These are phyloP conservation scores for Leptopilina boulardi DNA, from an alignment of 1,140 invertebrate genomes.

Conservation along the genomic window DNA sequence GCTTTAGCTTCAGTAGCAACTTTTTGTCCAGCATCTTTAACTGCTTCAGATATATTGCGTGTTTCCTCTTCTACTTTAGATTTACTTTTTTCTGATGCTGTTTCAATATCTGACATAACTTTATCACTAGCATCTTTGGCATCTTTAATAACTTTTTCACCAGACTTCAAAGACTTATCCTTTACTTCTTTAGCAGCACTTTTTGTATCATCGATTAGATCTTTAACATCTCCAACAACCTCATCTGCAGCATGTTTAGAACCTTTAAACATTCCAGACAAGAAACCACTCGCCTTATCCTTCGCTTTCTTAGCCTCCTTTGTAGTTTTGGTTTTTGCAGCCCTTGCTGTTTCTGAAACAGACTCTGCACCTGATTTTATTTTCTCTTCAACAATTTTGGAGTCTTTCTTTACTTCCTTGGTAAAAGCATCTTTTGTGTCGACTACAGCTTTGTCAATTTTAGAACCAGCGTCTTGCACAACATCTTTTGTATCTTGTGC, in stretches of 20 bases:
- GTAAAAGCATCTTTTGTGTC: conserved; percentile 33
- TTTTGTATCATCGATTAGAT: conserved; percentile 48
- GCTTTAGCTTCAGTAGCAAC: conserved; percentile 12
- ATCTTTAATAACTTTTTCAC: background rate
- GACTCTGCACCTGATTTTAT: conserved; percentile 28
- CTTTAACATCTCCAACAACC: conserved; percentile 45
- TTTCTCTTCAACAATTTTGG: conserved; percentile 40
- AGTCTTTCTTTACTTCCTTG: conserved; percentile 54
- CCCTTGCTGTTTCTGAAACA: conserved; percentile 41
- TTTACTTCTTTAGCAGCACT: conserved; percentile 40
- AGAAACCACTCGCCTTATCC: conserved; percentile 52
- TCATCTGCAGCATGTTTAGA: conserved; percentile 55
- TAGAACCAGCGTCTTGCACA: background rate
- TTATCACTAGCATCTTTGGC: conserved; percentile 30
- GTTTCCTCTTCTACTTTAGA: background rate
- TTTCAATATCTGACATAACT: background rate
- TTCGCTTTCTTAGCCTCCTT: conserved; percentile 56
- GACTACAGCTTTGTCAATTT: background rate
- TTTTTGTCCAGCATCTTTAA: background rate
- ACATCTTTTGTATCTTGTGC: background rate
- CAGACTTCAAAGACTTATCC: conserved; percentile 38
- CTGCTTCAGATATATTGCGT: background rate
- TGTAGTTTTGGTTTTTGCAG: background rate
- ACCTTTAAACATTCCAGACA: conserved; percentile 57
- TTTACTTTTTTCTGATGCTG: conserved; percentile 32